Conservation (phyloP, 2,888 invertebrate genomes). For the Flexamia atlantica region DNA sequence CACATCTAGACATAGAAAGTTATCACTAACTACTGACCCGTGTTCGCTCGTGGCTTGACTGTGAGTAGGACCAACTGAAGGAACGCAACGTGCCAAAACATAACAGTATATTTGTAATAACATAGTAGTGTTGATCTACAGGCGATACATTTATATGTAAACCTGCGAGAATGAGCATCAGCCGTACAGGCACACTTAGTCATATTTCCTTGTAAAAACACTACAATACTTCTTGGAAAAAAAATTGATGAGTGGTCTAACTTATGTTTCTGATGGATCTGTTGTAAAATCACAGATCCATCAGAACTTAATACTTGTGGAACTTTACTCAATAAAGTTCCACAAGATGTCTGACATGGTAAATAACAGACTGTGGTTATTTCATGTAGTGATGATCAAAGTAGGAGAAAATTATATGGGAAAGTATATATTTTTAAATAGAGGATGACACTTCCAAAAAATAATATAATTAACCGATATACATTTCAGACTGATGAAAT, state of each 20-base stretch:
- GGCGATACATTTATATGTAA: conserved; percentile 29
- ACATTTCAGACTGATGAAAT: too few species aligned
- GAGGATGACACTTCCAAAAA: too few species aligned
- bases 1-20: conserved; percentile 57
- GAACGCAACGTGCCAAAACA: conserved; percentile 57
- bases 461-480: too few species aligned
- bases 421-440: too few species aligned
- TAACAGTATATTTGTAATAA: conserved; percentile 63
- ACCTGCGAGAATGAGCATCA: conserved; percentile 56
- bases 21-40: conserved; percentile 44
- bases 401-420: too few species aligned
- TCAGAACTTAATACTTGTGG: too few species aligned
- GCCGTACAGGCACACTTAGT: conserved; percentile 53
- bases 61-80: conserved; percentile 30
- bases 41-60: conserved; percentile 38
- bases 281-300: not conserved
- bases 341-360: not conserved
- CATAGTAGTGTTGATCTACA: conserved; percentile 56
- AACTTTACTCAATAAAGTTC: not conserved
- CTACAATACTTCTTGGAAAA: conserved; percentile 40
- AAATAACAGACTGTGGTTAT: not conserved
- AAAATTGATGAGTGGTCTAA: conserved; percentile 15
- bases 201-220: conserved; percentile 50
- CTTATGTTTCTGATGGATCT: not conserved
- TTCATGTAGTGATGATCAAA: not conserved